Evolutionary conservation across 2,113 vertebrate genomes (phyloP).

Genomic region (Indicator indicator): DNA sequence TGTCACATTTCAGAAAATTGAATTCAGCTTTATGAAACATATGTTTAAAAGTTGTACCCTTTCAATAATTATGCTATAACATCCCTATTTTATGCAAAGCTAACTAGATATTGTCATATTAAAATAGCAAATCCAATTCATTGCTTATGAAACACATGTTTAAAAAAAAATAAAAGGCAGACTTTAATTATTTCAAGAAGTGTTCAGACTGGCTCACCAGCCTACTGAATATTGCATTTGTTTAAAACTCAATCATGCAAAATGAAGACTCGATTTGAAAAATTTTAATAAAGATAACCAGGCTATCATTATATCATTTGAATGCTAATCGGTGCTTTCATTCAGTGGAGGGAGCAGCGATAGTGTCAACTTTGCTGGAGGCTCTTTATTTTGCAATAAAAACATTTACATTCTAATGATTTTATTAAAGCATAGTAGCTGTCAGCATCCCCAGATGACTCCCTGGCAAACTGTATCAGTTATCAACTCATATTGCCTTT

Average conservation of each 20-base stretch:
- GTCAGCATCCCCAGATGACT: slow-evolving; percentile 92
- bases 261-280: slow-evolving; percentile 99
- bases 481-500: slow-evolving; percentile 99
- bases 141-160: slow-evolving; percentile 99
- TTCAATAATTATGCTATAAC: slow-evolving; percentile 98
- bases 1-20: slow-evolving; percentile 93
- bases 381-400: slow-evolving; percentile 99
- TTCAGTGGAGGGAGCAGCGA: slow-evolving; percentile 86
- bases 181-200: slow-evolving; percentile 98
- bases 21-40: slow-evolving; percentile 94
- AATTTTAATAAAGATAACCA: slow-evolving; percentile 99
- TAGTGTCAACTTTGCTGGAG: slow-evolving; percentile 96
- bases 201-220: slow-evolving; percentile 84
- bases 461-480: slow-evolving; percentile 97
- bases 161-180: slow-evolving; percentile 91
- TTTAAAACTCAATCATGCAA: slow-evolving; percentile 99
- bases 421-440: slow-evolving; percentile 99
- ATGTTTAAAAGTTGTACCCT: slow-evolving; percentile 98
- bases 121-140: slow-evolving; percentile 98
- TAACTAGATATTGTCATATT: slow-evolving; percentile 96
- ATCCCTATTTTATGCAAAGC: slow-evolving; percentile 94
- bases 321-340: slow-evolving; percentile 98
- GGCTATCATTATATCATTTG: slow-evolving; percentile 98
- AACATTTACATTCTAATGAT: slow-evolving; percentile 99
- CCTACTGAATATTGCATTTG: slow-evolving; percentile 99